These are phyloP conservation scores for Blastomussa wellsi DNA, from an alignment of 92 coral and sea anemone genomes.

Conservation along the genomic window DNA sequence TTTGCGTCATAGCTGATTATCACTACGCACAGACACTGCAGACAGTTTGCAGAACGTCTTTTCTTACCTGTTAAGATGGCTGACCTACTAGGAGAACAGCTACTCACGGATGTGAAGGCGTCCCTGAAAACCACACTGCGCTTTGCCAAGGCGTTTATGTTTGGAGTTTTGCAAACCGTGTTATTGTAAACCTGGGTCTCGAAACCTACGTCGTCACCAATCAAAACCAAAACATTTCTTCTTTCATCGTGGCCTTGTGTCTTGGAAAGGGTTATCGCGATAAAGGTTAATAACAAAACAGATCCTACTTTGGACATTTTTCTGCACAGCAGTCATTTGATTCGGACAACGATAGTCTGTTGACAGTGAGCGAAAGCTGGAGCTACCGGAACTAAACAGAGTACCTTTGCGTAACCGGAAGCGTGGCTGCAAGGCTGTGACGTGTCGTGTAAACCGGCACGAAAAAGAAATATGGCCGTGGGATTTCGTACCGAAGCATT, in stretches of 20 bases:
- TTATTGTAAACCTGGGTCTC: conserved; percentile 89
- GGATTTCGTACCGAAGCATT: conserved; percentile 59
- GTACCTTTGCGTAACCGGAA: conserved; percentile 15
- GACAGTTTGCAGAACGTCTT: neutral
- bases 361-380: conserved; percentile 1
- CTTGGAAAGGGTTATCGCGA: neutral
- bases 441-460: conserved; percentile 31
- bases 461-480: conserved; percentile 14
- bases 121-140: conserved; percentile 80
- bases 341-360: neutral
- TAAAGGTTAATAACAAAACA: neutral
- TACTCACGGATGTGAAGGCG: conserved; percentile 91
- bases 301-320: neutral
- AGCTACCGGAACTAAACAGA: conserved; percentile 7
- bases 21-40: neutral
- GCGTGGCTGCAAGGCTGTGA: conserved; percentile 28
- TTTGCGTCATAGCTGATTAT: neutral
- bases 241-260: neutral
- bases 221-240: conserved; percentile 76
- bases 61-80: conserved; percentile 86
- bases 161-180: conserved; percentile 82
- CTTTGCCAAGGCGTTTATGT: conserved; percentile 75
- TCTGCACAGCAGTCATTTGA: neutral
- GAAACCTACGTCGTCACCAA: conserved; percentile 90
- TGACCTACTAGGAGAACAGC: conserved; percentile 95